Base-by-base conservation (phyloP, 2,888 invertebrate species). In the Malachius bipustulatus region DNA sequence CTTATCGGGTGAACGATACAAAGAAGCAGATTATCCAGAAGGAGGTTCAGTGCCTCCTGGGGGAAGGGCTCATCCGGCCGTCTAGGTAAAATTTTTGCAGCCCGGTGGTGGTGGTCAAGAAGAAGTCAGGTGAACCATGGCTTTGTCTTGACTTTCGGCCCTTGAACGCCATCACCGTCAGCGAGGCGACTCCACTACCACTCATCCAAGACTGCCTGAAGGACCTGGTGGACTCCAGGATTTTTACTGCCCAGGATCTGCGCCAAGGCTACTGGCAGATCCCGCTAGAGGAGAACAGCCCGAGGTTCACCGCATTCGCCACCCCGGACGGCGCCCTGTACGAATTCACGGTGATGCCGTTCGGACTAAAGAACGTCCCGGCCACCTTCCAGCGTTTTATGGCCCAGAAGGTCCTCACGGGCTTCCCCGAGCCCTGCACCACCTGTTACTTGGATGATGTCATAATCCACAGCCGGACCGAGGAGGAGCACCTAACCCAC, bases 391-490 rank as follows among this genome's bases (percentile, higher is more conserved):
- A n/a, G n/a, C n/a, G n/a, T n/a, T n/a, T n/a, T n/a, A 30, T 1
- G 39, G 37, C 12, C 32, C 44, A 1, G 39, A 41, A 19, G 34
- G 33, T 2, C n/a, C 19, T 15, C 8, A 4, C 15, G 3, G 36
- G 43, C 9, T 15, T 44, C 4, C 24, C 28, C 3, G 34, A 30
- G 2, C 35, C 40, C 4, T 46, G 36, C 29, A 43, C 44, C 13
- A 14, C 45, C 1, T 50, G 47, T 0, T 56, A 55, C 32, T 33
- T 55, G 2, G 54, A 55, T 16, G 52, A 55, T 30, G 49, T 55
- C 3, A 47, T 54, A 1, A 35, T 45, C 0, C 44, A 38, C 16
- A 38, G 36, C 1, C 13, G 38, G 4, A 35, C 15, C 14, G 16
- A 24, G 24, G 41, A 46, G 4, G 43, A 48, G 3, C 45, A 48